Percentiles rank a stretch among this genome's conserved stretches.
These are phyloP conservation scores for Bos taurus DNA, from an alignment of 2,113 vertebrate genomes.

Conservation along the genomic window DNA sequence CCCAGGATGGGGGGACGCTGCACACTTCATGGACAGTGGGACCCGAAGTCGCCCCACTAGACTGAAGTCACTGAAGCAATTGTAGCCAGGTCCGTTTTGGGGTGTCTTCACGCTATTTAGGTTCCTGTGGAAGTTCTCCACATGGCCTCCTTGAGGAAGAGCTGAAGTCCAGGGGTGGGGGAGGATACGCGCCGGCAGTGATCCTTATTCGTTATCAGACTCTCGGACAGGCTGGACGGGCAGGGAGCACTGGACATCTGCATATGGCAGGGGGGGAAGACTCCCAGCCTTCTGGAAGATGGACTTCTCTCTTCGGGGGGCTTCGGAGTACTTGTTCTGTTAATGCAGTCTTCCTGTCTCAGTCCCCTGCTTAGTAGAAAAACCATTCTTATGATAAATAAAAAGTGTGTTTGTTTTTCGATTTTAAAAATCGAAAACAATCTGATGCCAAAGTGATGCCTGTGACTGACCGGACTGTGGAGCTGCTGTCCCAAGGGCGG, in stretches of 20 bases:
- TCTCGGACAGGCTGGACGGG: accelerated
- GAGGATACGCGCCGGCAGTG: neutral
- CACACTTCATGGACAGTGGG: neutral
- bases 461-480: neutral
- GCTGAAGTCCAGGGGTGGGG: neutral
- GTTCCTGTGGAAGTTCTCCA: neutral
- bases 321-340: neutral
- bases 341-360: neutral
- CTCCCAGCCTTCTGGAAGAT: neutral
- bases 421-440: neutral
- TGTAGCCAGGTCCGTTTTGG: neutral
- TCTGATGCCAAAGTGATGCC: neutral
- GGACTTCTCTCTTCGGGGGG: neutral
- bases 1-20: neutral
- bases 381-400: neutral
- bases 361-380: neutral
- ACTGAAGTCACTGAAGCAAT: neutral
- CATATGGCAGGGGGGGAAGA: neutral
- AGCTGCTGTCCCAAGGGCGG: neutral
- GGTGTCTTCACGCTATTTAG: neutral
- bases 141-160: neutral
- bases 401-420: neutral
- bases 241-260: neutral
- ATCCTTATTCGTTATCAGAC: conserved; percentile 31
- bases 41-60: neutral